These are phyloP conservation scores for Gobius niger DNA, from an alignment of 2,113 vertebrate species.

Conservation along the genomic window DNA sequence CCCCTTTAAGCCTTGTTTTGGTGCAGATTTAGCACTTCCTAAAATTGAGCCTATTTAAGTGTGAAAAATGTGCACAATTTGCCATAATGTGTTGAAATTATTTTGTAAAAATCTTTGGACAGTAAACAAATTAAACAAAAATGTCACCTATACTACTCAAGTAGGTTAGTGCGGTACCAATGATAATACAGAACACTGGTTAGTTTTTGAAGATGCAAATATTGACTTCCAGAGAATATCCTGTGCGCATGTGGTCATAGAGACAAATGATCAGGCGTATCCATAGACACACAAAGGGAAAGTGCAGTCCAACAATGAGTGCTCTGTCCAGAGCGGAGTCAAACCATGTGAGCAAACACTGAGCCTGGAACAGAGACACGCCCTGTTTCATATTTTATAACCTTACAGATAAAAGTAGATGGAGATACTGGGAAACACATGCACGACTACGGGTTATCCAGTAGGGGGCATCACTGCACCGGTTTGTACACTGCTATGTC, in stretches of 20 bases:
- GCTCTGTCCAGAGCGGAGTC: slow-evolving; percentile 37
- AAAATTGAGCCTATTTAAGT: too few species aligned
- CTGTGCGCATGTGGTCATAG: slow-evolving; percentile 21
- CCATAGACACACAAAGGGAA: slow-evolving; percentile 18
- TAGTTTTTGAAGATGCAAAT: slow-evolving; percentile 6
- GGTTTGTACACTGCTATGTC: not conserved
- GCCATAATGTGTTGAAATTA: too few species aligned
- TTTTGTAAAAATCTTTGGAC: too few species aligned
- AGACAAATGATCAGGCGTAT: slow-evolving; percentile 46
- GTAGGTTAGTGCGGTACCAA: too few species aligned
- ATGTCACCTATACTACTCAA: too few species aligned
- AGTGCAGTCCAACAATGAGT: slow-evolving; percentile 38
- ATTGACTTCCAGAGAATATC: slow-evolving; percentile 11
- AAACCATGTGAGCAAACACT: slow-evolving; percentile 45
- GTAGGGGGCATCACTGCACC: slow-evolving; percentile 64
- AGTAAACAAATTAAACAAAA: too few species aligned
- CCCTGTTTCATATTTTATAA: not conserved
- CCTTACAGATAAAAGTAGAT: slow-evolving; percentile 1
- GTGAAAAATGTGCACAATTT: too few species aligned
- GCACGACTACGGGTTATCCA: slow-evolving; percentile 32
- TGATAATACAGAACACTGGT: not conserved
- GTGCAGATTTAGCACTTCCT: too few species aligned
- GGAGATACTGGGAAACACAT: slow-evolving; percentile 7
- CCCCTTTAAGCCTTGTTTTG: too few species aligned
- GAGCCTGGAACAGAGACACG: not conserved